Evolutionary conservation across 1,140 invertebrate species (phyloP), one percentile per base, ranked within the genome.

Genomic region (Drepana arcuata): DNA sequence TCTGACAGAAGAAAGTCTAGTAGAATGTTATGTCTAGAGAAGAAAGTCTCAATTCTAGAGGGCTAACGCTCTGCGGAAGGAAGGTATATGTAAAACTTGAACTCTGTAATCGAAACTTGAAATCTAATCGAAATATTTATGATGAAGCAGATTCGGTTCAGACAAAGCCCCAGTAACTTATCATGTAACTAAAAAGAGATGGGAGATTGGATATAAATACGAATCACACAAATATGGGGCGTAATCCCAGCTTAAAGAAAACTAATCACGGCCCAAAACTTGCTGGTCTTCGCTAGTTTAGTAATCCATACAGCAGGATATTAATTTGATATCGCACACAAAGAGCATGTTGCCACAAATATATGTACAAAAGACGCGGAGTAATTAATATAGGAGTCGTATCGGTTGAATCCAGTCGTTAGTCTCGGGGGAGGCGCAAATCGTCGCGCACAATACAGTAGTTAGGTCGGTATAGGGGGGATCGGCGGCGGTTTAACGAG

Each of bases 301-400:
- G 64, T 67, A 67, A 61, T 9, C 18, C 18, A 21, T 9, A 30
- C 64, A 57, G 24, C 2, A 23, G 57, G 56, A 71, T 74, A 78
- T 79, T 79, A 73, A 79, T 73, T 68, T 69, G 60, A 61, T 68
- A 71, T 53, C 42, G 48, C 34, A 40, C 43, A 79, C 65, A 77
- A 77, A 74, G 74, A 73, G 57, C 63, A 72, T 74, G 70, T 72
- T 75, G 58, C 48, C 57, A 71, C 71, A 78, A 78, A 78, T 75
- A 78, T 55, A 36, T 34, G 24, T 16, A 70, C 58, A 72, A 74
- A 63, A 67, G 66, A 61, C 45, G 23, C 16, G 31, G 34, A 69
- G 70, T 79, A 77, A 79, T 79, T 79, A 79, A 73, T 64, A 63
- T 64, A 55, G 53, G 41, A 70, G 49, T 64, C 52, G 61, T 64